Evolutionary conservation across 2,888 invertebrate genomes (phyloP), one percentile per base, ranked within the genome.

Genomic region (Himalopsyche tibetana): DNA sequence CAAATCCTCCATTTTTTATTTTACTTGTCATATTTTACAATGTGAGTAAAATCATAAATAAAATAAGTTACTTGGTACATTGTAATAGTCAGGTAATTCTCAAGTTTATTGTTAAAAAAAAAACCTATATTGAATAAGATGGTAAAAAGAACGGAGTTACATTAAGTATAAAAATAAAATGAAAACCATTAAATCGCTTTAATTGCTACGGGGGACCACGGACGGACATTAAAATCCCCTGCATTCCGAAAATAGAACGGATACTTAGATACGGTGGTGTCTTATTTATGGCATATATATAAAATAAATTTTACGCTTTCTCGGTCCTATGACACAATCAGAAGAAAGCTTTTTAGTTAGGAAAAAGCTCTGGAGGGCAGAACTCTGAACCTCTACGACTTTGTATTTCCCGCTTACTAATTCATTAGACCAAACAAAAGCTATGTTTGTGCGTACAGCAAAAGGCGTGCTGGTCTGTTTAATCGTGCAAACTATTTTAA

Each of bases 271-370:
- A 74, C 74, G 74, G 74, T 38, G 19, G 74, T 74, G 74, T 36
- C 74, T 74, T 74, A 74, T 74, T 74, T 74, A 74, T 74, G 74
- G 74, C 74, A 74, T 74, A 74, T 74, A 74, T 74, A 74, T 74
- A 74, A 74, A 74, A 74, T 74, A 74, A 74, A 74, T 74, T 74
- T 74, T 74, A 74, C 74, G 74, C 74, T 74, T 36, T 74, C 74
- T 74, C 74, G 74, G 28, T 74, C 74, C 74, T 74, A 74, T 74
- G 74, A 74, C 74, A 74, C 74, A 74, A 74, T 74, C 74, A 74
- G 74, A 74, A 74, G 74, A 74, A 74, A 74, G 74, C 74, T 74
- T 74, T 74, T 74, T 74, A 74, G 74, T 74, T 74, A 74, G 36
- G 74, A 74, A 74, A 74, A 74, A 74, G 74, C 74, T 74, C 74